Evolutionary conservation across 2,113 vertebrate genomes (phyloP).

Genomic region (Crocuta crocuta): DNA sequence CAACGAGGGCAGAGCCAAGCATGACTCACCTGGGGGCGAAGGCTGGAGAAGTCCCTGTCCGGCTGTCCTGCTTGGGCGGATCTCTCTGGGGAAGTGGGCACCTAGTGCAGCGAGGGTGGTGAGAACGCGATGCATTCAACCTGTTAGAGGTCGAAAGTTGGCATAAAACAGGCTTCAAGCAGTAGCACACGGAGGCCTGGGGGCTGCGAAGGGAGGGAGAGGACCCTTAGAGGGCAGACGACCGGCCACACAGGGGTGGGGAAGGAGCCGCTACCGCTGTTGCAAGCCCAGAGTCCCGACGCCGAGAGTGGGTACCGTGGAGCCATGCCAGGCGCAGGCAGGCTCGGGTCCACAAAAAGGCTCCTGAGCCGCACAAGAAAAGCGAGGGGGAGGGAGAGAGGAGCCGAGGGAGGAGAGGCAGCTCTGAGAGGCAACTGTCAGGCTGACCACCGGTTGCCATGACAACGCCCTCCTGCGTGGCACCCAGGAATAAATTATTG

Average conservation of each 20-base stretch:
- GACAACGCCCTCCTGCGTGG: conserved; percentile 64
- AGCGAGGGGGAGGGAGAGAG: neutral
- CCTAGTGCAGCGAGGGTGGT: neutral
- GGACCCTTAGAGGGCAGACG: neutral
- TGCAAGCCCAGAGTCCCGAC: neutral
- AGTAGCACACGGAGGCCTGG: neutral
- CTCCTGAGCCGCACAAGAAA: neutral
- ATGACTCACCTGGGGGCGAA: neutral
- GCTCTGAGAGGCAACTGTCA: conserved; percentile 49
- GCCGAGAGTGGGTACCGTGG: neutral
- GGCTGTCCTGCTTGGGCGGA: neutral
- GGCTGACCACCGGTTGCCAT: conserved; percentile 69
- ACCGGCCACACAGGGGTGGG: neutral
- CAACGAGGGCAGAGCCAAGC: neutral
- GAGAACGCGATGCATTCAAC: neutral
- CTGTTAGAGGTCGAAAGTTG: fast-evolving
- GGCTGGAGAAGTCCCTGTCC: no score
- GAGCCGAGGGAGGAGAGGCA: neutral
- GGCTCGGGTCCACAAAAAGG: neutral
- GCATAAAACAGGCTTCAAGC: neutral
- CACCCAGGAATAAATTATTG: conserved; percentile 80
- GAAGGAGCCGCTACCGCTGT: neutral
- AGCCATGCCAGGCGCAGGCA: neutral
- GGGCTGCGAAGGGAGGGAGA: neutral
- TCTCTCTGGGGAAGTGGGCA: neutral